phyloP scores from a whole-genome alignment of 1,140 invertebrate species.

The Bombus waltoni region DNA sequence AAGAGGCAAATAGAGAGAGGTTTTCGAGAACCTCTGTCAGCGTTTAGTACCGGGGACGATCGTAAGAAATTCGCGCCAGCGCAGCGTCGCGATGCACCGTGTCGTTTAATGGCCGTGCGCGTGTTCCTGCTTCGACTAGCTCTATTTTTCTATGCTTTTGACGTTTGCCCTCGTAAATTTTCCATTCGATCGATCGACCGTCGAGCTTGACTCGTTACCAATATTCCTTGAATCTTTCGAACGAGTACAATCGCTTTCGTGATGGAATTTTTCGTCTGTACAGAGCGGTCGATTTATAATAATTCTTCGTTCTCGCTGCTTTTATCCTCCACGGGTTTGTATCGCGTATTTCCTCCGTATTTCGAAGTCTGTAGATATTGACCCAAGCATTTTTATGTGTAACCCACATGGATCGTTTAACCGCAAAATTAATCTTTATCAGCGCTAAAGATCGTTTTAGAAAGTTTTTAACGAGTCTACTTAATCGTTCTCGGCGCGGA shows the following conservation, averaged over 20 bases:
- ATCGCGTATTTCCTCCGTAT: too few relatives aligned
- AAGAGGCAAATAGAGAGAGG: constrained; percentile 33
- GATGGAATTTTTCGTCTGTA: too few relatives aligned
- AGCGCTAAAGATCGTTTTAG: not conserved
- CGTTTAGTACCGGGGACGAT: constrained; percentile 48
- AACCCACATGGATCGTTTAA: not conserved
- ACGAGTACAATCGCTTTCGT: not conserved
- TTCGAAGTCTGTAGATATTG: accelerated
- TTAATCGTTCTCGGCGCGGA: not conserved
- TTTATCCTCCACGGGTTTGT: too few relatives aligned
- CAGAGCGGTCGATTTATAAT: too few relatives aligned
- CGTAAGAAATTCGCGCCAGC: constrained; percentile 49
- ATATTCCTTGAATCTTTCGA: not conserved
- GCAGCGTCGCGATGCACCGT: constrained; percentile 28
- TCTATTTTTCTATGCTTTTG: too few relatives aligned
- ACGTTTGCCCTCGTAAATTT: not conserved
- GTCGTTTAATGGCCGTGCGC: constrained; percentile 54
- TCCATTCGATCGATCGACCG: not conserved
- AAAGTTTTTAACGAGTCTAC: not conserved
- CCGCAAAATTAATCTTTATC: not conserved
- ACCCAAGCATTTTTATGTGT: not conserved
- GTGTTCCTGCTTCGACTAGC: not conserved
- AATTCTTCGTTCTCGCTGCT: too few relatives aligned
- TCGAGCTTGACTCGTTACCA: too few relatives aligned
- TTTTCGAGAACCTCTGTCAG: constrained; percentile 63